A percentile compares a stretch with the other conserved stretches of the same genome.
Evolutionary conservation across 2,113 vertebrate genomes (phyloP).

Genomic region (Siniperca chuatsi): DNA sequence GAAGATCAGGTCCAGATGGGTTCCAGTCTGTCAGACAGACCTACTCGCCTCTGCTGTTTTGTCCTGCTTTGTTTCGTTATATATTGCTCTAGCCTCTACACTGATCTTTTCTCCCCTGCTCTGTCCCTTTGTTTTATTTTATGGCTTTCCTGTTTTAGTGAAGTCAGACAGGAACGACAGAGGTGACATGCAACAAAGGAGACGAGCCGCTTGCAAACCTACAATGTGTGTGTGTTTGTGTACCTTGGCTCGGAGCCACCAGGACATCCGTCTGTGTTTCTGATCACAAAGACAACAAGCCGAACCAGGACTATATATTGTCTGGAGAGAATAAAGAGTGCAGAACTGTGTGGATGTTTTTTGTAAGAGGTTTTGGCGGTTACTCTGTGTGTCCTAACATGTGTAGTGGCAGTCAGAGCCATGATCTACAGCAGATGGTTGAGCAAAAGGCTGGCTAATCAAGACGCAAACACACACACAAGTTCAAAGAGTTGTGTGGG

Average conservation of each 20-base stretch:
- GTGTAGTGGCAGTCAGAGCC: constrained; percentile 60
- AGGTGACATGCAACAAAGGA: constrained; percentile 54
- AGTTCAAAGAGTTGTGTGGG: constrained; percentile 50
- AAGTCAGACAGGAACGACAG: constrained; percentile 42
- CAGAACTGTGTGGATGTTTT: constrained; percentile 30
- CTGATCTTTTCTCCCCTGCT: constrained; percentile 31
- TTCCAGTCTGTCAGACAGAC: constrained; percentile 60
- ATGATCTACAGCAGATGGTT: constrained; percentile 73
- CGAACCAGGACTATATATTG: constrained; percentile 36
- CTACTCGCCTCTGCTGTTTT: constrained; percentile 50
- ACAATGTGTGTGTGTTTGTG: constrained; percentile 29
- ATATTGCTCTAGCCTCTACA: constrained; percentile 15
- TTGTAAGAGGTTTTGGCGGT: constrained; percentile 57
- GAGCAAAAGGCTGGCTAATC: constrained; percentile 53
- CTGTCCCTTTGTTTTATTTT: constrained; percentile 49
- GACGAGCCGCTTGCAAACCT: constrained; percentile 40
- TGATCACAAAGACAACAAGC: constrained; percentile 70
- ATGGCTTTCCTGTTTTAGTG: constrained; percentile 56
- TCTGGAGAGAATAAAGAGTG: constrained; percentile 35
- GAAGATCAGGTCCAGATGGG: constrained; percentile 79
- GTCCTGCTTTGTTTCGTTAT: constrained; percentile 51
- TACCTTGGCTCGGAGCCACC: constrained; percentile 60
- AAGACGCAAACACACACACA: constrained; percentile 29
- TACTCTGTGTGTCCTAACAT: constrained; percentile 59
- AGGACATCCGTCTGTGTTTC: constrained; percentile 58